A percentile compares a stretch with the other conserved stretches of the same genome.
These are phyloP conservation scores for Pyrrhia umbra DNA, from an alignment of 2,888 invertebrate genomes.

Conservation along the genomic window DNA sequence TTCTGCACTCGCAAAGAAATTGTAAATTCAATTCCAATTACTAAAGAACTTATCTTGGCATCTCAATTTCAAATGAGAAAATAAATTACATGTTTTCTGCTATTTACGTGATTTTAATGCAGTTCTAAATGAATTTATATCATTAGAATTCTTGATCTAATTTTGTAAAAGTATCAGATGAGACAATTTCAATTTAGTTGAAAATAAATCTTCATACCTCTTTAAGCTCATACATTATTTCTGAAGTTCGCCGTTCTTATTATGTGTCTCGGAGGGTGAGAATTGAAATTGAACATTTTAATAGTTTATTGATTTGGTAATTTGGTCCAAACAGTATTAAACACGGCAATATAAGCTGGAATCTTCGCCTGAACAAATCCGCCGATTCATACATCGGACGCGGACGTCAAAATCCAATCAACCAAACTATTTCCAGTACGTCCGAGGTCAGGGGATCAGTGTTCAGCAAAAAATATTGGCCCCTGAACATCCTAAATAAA, in stretches of 20 bases:
- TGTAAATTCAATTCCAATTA: conserved; percentile 47
- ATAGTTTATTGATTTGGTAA: too few relatives aligned
- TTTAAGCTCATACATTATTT: too few relatives aligned
- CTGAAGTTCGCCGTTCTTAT: too few relatives aligned
- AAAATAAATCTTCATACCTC: too few relatives aligned
- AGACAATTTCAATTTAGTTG: too few relatives aligned
- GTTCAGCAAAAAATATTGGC: conserved; percentile 67
- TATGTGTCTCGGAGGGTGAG: too few relatives aligned
- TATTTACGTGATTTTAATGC: conserved; percentile 8
- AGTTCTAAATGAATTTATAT: not conserved
- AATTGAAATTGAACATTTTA: too few relatives aligned
- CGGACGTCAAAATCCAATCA: conserved; percentile 62
- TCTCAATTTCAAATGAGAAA: conserved; percentile 31
- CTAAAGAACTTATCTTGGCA: conserved; percentile 21
- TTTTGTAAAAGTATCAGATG: too few relatives aligned
- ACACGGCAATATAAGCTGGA: conserved; percentile 31
- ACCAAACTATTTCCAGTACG: conserved; percentile 62
- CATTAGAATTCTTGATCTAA: not conserved
- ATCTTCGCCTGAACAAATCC: conserved; percentile 43
- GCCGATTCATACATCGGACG: conserved; percentile 47
- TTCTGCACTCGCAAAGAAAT: conserved; percentile 30
- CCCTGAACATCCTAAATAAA: conserved; percentile 71
- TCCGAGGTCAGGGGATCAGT: conserved; percentile 28
- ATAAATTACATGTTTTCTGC: conserved; percentile 19
- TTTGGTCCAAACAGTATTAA: conserved; percentile 16